Evolutionary conservation across 2,797 vertebrate genomes (phyloP).

Genomic region (Enteromius radiatus): DNA sequence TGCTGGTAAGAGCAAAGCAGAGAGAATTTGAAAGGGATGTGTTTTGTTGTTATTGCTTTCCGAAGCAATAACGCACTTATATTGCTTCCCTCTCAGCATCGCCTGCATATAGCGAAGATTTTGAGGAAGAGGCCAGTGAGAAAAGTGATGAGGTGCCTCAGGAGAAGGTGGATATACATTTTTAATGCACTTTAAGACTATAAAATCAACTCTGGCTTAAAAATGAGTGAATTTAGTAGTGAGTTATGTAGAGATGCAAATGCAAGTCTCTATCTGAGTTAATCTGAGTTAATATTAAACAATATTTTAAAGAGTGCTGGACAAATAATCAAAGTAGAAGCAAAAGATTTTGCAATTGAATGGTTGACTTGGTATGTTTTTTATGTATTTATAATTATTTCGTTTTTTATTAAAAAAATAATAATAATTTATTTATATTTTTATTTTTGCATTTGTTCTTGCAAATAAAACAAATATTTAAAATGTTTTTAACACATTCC

Average conservation of each 20-base stretch:
- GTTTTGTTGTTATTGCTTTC: neutral
- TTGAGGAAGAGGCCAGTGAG: slow-evolving; percentile 72
- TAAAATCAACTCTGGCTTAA: neutral
- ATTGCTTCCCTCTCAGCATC: slow-evolving; percentile 57
- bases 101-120: slow-evolving; percentile 76
- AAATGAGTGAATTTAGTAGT: neutral
- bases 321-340: neutral
- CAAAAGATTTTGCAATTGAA: too few relatives aligned
- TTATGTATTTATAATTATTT: too few relatives aligned
- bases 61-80: neutral
- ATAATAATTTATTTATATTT: too few relatives aligned
- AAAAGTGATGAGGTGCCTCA: slow-evolving; percentile 46
- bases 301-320: neutral
- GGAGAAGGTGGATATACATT: slow-evolving; percentile 61
- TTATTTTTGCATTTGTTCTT: neutral
- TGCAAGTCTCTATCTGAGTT: neutral
- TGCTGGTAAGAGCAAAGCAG: slow-evolving; percentile 60
- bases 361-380: too few relatives aligned
- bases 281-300: neutral
- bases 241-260: neutral
- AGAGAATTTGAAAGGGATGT: slow-evolving; percentile 2
- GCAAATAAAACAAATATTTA: neutral
- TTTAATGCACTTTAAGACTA: neutral
- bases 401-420: too few relatives aligned
- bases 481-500: neutral